These are phyloP conservation scores for Pholis gunnellus DNA, from an alignment of 2,113 vertebrate species.

Conservation along the genomic window DNA sequence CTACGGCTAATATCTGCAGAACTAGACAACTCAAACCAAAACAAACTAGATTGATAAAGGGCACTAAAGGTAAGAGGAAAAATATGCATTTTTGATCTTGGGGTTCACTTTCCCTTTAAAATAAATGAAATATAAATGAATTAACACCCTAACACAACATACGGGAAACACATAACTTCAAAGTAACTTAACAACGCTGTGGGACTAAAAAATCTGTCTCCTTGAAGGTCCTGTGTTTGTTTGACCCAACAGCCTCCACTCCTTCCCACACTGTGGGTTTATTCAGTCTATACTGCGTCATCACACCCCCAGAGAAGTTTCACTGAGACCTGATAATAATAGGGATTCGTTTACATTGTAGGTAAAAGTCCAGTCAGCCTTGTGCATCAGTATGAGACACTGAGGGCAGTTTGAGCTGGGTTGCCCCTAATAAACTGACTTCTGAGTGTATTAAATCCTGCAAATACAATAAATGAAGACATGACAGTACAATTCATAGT, in stretches of 20 bases:
- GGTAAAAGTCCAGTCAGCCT: not conserved
- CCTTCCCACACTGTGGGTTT: too few species aligned
- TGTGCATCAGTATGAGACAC: not conserved
- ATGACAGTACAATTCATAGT: not conserved
- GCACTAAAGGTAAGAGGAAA: too few species aligned
- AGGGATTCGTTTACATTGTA: not conserved
- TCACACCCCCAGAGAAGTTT: too few species aligned
- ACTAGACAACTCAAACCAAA: too few species aligned
- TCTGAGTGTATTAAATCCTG: conserved; percentile 9
- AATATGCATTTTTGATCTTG: too few species aligned
- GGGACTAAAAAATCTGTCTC: not conserved
- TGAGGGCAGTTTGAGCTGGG: not conserved
- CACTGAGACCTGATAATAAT: not conserved
- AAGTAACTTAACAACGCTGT: not conserved
- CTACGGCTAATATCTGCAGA: too few species aligned
- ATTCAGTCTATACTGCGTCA: too few species aligned
- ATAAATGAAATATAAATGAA: too few species aligned
- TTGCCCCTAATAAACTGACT: conserved; percentile 9
- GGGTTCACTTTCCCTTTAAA: too few species aligned
- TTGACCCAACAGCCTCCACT: not conserved
- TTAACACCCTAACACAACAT: too few species aligned
- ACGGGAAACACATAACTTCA: not conserved
- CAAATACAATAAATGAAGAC: conserved; percentile 30
- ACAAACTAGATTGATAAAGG: too few species aligned
- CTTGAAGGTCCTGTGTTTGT: not conserved